These are phyloP conservation scores for Molossus alvarezi DNA, from an alignment of 2,797 vertebrate genomes.

Conservation along the genomic window DNA sequence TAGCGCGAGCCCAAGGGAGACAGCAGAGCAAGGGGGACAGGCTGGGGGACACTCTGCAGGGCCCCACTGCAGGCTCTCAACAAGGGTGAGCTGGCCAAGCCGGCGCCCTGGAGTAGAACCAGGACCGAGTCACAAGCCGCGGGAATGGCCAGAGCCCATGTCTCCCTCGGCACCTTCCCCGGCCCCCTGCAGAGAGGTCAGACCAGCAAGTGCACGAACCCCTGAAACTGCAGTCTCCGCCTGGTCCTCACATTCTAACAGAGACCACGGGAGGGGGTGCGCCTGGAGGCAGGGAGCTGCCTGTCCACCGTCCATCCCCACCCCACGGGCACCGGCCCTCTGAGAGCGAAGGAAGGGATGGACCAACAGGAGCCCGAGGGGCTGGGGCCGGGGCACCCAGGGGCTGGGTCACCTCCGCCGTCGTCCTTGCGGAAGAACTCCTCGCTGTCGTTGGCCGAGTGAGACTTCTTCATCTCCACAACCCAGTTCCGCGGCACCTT, in stretches of 20 bases:
- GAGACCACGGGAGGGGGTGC: not conserved
- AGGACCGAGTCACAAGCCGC: rapidly evolving
- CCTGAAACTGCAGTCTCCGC: not conserved
- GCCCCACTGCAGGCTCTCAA: not conserved
- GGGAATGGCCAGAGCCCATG: rapidly evolving
- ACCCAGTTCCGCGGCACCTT: conserved; percentile 96
- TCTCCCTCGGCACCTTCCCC: not conserved
- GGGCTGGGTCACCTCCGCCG: conserved; percentile 90
- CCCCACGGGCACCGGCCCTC: not conserved
- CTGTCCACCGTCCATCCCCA: not conserved
- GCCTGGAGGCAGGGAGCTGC: rapidly evolving
- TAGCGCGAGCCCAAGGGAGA: not conserved
- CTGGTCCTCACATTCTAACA: rapidly evolving
- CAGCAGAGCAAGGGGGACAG: not conserved
- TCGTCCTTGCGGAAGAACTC: conserved; percentile 98
- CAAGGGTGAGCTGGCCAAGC: not conserved
- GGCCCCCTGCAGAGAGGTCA: rapidly evolving
- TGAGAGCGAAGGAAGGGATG: rapidly evolving
- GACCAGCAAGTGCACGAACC: rapidly evolving
- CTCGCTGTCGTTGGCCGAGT: conserved; percentile 99
- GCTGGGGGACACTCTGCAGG: not conserved
- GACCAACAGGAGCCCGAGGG: rapidly evolving
- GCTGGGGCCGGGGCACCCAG: not conserved
- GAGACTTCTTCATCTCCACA: conserved; percentile 99
- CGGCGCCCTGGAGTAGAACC: rapidly evolving